A percentile compares a stretch with the other conserved stretches of the same genome.
phyloP scores from a whole-genome alignment of 2,113 vertebrate genomes.

The Sclerurus mexicanus region DNA sequence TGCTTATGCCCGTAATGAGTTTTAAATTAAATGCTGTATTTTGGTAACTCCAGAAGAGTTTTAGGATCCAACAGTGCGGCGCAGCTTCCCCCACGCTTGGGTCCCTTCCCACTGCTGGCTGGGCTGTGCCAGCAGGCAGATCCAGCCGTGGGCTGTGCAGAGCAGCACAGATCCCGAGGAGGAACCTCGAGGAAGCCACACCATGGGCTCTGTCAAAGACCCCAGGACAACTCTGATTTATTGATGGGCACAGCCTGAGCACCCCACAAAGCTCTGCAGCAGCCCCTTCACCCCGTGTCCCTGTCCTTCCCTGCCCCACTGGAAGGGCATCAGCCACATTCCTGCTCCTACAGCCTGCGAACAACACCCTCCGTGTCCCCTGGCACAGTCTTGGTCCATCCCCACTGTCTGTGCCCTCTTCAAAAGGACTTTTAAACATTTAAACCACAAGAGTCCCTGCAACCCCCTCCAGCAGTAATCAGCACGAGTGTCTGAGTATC shows the following conservation, averaged over 20 bases:
- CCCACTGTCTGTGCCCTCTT: no score
- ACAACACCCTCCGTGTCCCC: neutral
- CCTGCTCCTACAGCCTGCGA: neutral
- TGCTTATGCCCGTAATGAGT: neutral
- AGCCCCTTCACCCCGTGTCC: neutral
- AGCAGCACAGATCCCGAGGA: fast-evolving
- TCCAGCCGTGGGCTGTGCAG: fast-evolving
- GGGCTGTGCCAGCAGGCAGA: no score
- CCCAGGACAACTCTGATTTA: neutral
- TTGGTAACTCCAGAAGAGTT: neutral
- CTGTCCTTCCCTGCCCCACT: no score
- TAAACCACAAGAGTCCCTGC: neutral
- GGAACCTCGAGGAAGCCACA: neutral
- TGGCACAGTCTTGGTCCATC: neutral
- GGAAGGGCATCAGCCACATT: neutral
- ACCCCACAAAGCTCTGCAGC: neutral
- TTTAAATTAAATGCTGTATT: neutral
- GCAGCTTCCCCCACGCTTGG: neutral
- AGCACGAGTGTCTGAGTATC: neutral
- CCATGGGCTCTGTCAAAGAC: neutral
- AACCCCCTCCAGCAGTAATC: fast-evolving
- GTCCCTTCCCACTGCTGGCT: neutral
- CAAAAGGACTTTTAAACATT: neutral
- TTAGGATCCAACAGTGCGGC: neutral
- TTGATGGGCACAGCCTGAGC: neutral